Evolutionary conservation across 2,113 vertebrate species (phyloP).

Genomic region (Odocoileus virginianus): DNA sequence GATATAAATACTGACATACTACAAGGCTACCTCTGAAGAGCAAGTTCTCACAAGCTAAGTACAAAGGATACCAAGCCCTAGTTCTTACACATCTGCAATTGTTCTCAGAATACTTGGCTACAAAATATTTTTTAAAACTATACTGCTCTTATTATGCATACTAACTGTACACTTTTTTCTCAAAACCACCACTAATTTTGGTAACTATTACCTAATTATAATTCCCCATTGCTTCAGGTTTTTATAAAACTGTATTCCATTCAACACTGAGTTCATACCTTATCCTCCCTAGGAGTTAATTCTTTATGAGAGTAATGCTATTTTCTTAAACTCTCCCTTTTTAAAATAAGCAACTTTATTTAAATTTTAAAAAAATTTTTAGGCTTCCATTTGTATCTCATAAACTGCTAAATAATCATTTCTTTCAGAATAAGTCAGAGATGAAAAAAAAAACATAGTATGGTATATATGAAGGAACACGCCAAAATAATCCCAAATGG

Average conservation of each 20-base stretch:
- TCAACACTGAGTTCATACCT: not conserved
- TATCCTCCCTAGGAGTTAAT: not conserved
- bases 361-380: not conserved
- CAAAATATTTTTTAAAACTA: not conserved
- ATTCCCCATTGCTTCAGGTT: not conserved
- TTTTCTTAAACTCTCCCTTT: not conserved
- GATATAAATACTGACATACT: not conserved
- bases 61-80: not conserved
- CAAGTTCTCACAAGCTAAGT: not conserved
- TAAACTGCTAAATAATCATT: conserved; percentile 44
- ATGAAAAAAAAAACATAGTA: not conserved
- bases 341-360: not conserved
- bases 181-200: not conserved
- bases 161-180: not conserved
- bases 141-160: not conserved
- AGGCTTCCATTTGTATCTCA: not conserved
- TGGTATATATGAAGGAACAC: not conserved
- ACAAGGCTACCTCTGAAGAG: not conserved
- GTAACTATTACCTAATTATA: not conserved
- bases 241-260: not conserved
- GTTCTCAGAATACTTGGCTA: not conserved
- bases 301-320: not conserved
- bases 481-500: conserved; percentile 30
- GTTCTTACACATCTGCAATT: not conserved
- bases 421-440: conserved; percentile 40